These are phyloP conservation scores for Hetaerina titia DNA, from an alignment of 2,888 invertebrate genomes.

Conservation along the genomic window DNA sequence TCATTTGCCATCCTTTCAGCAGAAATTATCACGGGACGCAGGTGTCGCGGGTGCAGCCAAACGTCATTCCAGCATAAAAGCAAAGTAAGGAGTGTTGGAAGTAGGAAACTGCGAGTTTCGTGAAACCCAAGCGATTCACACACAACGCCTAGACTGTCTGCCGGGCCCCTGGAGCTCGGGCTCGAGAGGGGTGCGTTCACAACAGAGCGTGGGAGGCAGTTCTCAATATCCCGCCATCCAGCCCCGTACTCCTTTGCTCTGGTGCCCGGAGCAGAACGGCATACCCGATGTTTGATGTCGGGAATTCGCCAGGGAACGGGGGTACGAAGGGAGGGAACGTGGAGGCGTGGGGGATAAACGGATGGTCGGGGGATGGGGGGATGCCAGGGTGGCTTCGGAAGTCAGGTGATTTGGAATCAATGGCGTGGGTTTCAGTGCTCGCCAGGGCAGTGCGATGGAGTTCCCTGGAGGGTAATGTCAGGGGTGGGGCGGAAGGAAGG, in stretches of 20 bases:
- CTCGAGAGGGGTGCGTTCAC: too few species aligned
- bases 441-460: not conserved
- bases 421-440: not conserved
- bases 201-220: not conserved
- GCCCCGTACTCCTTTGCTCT: too few species aligned
- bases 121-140: not conserved
- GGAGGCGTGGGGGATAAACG: not conserved
- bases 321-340: not conserved
- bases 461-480: not conserved
- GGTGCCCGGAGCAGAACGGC: not conserved
- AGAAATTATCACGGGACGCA: too few species aligned
- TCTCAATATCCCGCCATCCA: too few species aligned
- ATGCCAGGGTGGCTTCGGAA: not conserved
- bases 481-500: not conserved
- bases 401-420: slow-evolving; percentile 37
- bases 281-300: not conserved
- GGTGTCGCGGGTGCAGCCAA: too few species aligned
- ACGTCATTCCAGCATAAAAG: too few species aligned
- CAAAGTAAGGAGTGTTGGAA: too few species aligned
- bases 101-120: not conserved
- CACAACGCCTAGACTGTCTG: not conserved
- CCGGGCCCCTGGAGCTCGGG: not conserved
- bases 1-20: too few species aligned
- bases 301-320: not conserved
- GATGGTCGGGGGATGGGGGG: not conserved